Conservation (phyloP, 2,797 vertebrate species). For the Sandelia bainsii region DNA sequence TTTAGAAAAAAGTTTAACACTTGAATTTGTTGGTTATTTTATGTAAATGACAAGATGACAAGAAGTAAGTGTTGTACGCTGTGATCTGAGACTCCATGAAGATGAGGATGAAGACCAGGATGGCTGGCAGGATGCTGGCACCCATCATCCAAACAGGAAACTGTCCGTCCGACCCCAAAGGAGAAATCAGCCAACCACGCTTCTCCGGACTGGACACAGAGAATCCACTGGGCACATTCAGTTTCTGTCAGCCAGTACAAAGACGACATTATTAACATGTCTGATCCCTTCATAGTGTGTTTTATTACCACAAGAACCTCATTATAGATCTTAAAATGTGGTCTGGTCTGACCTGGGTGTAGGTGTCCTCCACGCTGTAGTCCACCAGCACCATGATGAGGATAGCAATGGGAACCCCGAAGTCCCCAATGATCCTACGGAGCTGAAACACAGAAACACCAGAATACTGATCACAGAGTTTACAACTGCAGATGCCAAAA, state of each 20-base stretch:
- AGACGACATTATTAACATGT: not conserved
- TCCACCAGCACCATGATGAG: conserved; percentile 95
- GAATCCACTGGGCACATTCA: conserved; percentile 91
- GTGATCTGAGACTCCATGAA: conserved; percentile 99
- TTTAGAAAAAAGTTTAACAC: too few relatives aligned
- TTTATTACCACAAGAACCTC: not conserved
- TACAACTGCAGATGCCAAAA: too few relatives aligned
- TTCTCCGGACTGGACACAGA: conserved; percentile 91
- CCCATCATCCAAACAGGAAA: conserved; percentile 97
- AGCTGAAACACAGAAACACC: conserved; percentile 74
- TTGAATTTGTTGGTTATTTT: not conserved
- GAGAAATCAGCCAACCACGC: conserved; percentile 92
- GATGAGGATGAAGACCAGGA: conserved; percentile 95
- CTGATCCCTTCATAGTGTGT: too few relatives aligned
- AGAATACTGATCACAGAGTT: too few relatives aligned
- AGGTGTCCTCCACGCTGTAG: conserved; percentile 90
- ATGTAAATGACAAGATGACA: not conserved
- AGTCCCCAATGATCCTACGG: conserved; percentile 93
- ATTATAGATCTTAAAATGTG: not conserved
- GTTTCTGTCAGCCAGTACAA: conserved; percentile 83
- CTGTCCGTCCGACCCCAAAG: conserved; percentile 83
- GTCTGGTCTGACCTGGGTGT: conserved; percentile 88
- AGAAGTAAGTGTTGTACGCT: conserved; percentile 47
- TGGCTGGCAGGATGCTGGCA: conserved; percentile 89
- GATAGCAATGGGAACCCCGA: conserved; percentile 94